Evolutionary conservation across 2,113 vertebrate species (phyloP), one percentile per base, ranked within the genome.

Genomic region (Hystrix brachyura): DNA sequence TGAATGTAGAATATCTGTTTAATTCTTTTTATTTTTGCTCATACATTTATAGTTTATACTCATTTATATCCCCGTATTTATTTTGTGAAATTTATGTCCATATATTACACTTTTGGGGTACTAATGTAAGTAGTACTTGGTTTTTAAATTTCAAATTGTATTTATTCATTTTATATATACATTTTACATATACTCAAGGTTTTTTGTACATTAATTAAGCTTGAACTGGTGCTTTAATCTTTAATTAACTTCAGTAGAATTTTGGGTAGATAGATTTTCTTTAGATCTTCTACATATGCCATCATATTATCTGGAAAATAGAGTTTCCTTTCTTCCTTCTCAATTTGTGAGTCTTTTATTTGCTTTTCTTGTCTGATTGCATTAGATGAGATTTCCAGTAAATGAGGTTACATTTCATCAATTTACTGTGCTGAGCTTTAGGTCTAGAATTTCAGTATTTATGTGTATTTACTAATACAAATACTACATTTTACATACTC

Each of bases 81-180:
- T 59, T 82, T 94, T 53, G 12, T 46, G 27, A 64, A 19, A 69
- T 38, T 38, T 76, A 80, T 53, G 29, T 14, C 5, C 65, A 25
- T 27, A 4, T 65, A 92, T 38, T 86, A 79, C 25, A 64, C 25
- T 79, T 84, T 60, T 18, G 0, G 19, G 27, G 2, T 43, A 7
- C 2, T 62, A 46, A 78, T 25, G 0, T 67, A 86, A 60, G 7
- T 86, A 19, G 48, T 23, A 72, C 46, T 59, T 2, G 7, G 0
- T 87, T 93, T 96, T 46, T 62, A 55, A 59, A 76, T 90, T 92
- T 76, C 53, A 32, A 69, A 14, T 78, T 91, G 3, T 46, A 57
- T 7, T 71, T 51, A 11, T 51, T 83, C 3, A 5, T 74, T 76
- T 23, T 57, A 67, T 14, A 5, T 38, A 32, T 83, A 29, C 57